Evolutionary conservation across 37 sponge, comb jelly and placozoan species (phyloP), one percentile per base, ranked within the genome.

Genomic region (Agelas oroides): DNA sequence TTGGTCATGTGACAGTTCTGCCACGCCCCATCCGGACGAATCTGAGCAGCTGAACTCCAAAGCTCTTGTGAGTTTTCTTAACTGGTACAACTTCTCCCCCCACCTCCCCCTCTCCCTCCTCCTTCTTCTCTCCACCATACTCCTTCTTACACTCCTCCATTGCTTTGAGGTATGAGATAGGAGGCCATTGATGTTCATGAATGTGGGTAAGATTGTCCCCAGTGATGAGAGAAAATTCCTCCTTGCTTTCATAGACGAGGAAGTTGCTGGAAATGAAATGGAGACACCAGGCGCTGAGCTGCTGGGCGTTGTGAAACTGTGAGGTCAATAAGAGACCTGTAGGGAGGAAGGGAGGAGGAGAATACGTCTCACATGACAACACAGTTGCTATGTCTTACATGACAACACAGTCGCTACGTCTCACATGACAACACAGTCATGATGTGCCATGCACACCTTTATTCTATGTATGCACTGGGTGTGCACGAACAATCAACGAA

Each of bases 261-360:
- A 75, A 92, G 69, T 97, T 97, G 75, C 89, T 92, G 71, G 93
- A 80, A 35, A 97, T 83, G 77, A 94, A 97, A 73, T 92, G 95
- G 24, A 95, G 83, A 65, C 92, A 92, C 86, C 92, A 97, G 66
- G 52, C 78, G 61, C 92, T 84, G 37, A 97, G 83, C 69, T 97
- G 94, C 14, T 34, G n/a, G 18, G 97, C 92, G 71, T 94, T 94
- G 90, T 97, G 87, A 11, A 86, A 77, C 65, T 95, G 95, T 21
- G 95, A 38, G 24, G 77, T 77, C 38, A 86, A 68, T 21, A 97
- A 85, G 32, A 94, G 83, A 19, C 63, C 97, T 96, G 73, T 31
- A 71, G 31, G 66, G 17, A 62, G 23, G 63, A 3, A 46, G 46
- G 46, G 46, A 46, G 3, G 46, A 8, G 8, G 8, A 46, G 8